phyloP scores from a whole-genome alignment of 2,888 invertebrate genomes.

The Oconnorella tubifera region DNA sequence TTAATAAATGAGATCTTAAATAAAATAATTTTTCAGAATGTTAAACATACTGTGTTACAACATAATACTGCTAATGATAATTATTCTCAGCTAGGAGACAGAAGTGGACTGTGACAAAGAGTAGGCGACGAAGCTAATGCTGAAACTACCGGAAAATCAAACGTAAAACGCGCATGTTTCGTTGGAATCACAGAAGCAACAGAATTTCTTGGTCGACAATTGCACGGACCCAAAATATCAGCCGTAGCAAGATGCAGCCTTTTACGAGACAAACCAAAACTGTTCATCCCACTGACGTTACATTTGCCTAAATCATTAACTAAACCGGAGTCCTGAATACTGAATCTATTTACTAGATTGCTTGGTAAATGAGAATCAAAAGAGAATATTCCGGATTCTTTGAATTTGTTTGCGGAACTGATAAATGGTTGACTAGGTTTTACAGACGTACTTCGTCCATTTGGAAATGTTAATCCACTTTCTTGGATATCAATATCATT shows the following conservation, averaged over 20 bases:
- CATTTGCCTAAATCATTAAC: no score
- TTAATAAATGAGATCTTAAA: no score
- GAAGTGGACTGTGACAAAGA: slow-evolving; percentile 13
- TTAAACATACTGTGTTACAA: no score
- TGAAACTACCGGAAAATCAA: slow-evolving; percentile 16
- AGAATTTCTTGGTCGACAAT: slow-evolving; percentile 6
- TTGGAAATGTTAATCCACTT: no score
- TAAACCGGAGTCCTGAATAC: no score
- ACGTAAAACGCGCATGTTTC: slow-evolving; percentile 14
- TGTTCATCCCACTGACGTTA: background rate
- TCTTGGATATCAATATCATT: no score
- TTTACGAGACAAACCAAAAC: background rate
- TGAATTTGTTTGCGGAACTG: background rate
- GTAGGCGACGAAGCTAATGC: slow-evolving; percentile 15
- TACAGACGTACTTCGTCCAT: background rate
- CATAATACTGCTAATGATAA: no score
- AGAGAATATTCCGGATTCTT: background rate
- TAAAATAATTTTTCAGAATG: no score
- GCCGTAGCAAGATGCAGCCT: background rate
- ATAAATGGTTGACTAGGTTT: background rate
- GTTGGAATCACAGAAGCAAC: slow-evolving; percentile 6
- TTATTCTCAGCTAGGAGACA: slow-evolving; percentile 56
- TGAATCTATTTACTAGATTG: no score
- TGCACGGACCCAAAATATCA: slow-evolving; percentile 5
- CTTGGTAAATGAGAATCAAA: background rate